A percentile compares a stretch with the other conserved stretches of the same genome.
Evolutionary conservation across 2,888 invertebrate species (phyloP).

Genomic region (Cordylochernes scorpioides): DNA sequence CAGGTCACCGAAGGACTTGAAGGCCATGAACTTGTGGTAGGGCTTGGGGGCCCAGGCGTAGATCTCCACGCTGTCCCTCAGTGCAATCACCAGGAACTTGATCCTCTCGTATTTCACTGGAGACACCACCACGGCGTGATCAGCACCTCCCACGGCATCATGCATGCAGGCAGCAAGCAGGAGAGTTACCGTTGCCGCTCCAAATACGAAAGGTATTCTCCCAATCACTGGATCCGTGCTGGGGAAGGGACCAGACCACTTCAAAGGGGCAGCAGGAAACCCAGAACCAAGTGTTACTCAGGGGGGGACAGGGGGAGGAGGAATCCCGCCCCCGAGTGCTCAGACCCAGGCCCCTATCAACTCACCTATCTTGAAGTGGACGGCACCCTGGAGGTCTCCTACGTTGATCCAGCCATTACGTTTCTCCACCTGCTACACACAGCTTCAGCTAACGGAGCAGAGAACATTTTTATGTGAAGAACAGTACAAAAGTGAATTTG

Average conservation of each 20-base stretch:
- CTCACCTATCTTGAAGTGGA: conserved; percentile 74
- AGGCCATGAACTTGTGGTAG: conserved; percentile 99
- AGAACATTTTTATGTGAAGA: too few relatives aligned
- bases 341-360: too few relatives aligned
- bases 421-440: conserved; percentile 63
- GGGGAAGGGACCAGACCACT: conserved; percentile 16
- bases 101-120: conserved; percentile 93
- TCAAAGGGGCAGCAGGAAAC: conserved; percentile 9
- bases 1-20: conserved; percentile 45
- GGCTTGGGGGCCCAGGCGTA: conserved; percentile 99
- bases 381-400: conserved; percentile 91
- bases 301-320: too few relatives aligned
- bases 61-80: conserved; percentile 96
- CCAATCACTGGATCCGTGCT: conserved; percentile 16
- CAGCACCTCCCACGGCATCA: too few relatives aligned
- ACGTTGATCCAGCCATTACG: conserved; percentile 98
- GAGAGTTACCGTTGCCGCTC: conserved; percentile 16
- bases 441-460: too few relatives aligned
- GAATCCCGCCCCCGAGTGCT: too few relatives aligned
- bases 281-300: too few relatives aligned
- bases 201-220: conserved; percentile 16
- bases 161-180: too few relatives aligned
- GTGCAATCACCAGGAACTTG: conserved; percentile 95
- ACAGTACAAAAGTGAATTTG: too few relatives aligned
- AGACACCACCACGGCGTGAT: conserved; percentile 12